phyloP scores from a whole-genome alignment of 2,797 vertebrate species.

The Alauda arvensis region DNA sequence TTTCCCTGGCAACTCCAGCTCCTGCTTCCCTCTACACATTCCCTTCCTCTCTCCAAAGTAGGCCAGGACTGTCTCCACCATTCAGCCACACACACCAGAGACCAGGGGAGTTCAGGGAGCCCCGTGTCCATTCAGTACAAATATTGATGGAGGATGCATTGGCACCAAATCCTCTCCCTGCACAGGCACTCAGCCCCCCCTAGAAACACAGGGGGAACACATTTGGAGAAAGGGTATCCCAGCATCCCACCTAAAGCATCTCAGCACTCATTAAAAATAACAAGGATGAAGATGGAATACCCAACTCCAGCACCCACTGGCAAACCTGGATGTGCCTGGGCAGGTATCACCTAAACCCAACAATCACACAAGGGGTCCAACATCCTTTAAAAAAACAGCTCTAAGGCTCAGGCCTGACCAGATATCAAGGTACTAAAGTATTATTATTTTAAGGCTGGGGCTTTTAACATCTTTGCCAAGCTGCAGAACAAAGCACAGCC shows the following conservation, averaged over 20 bases:
- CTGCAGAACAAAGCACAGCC: background rate
- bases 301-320: background rate
- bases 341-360: background rate
- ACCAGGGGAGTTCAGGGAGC: background rate
- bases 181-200: background rate
- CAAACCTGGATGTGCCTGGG: background rate
- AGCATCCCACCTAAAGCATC: background rate
- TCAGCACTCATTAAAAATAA: fast-evolving
- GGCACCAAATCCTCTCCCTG: background rate
- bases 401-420: background rate
- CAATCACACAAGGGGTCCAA: background rate
- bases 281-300: background rate
- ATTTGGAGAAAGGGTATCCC: background rate
- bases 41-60: slow-evolving; percentile 25
- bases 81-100: background rate
- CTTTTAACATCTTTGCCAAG: background rate
- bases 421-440: background rate
- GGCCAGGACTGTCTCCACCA: background rate
- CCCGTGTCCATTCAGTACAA: background rate
- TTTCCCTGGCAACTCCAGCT: slow-evolving; percentile 62
- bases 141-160: background rate
- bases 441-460: background rate
- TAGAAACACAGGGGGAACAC: background rate
- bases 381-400: background rate
- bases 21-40: slow-evolving; percentile 20